Evolutionary conservation across 2,888 invertebrate species (phyloP).

Genomic region (Drosophila algonquin): DNA sequence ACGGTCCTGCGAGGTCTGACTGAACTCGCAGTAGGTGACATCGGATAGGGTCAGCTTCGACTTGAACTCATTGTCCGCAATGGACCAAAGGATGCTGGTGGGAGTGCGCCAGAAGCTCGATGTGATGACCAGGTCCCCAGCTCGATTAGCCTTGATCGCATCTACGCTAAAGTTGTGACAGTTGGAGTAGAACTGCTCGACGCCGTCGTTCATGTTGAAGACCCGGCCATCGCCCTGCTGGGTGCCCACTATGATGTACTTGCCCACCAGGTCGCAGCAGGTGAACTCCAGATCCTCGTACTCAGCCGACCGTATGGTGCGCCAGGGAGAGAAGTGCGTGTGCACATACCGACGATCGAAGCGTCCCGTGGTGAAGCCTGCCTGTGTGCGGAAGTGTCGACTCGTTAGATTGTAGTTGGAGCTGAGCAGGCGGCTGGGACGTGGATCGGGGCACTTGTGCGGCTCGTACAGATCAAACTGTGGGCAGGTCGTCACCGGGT

Average conservation of each 20-base stretch:
- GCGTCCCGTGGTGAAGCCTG: conserved; percentile 86
- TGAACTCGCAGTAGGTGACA: conserved; percentile 96
- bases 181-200: conserved; percentile 90
- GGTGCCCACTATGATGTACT: conserved; percentile 91
- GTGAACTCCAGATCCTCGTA: conserved; percentile 90
- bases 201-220: conserved; percentile 92
- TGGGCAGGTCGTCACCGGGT: conserved; percentile 98
- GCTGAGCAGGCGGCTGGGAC: conserved; percentile 84
- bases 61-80: conserved; percentile 81
- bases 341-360: conserved; percentile 93
- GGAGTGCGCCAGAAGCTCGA: conserved; percentile 94
- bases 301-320: conserved; percentile 87
- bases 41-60: conserved; percentile 89
- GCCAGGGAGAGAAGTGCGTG: conserved; percentile 91
- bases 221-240: conserved; percentile 95
- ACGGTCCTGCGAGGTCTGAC: conserved; percentile 92
- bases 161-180: conserved; percentile 95
- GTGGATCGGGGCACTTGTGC: conserved; percentile 97
- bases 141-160: conserved; percentile 90
- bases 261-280: conserved; percentile 87
- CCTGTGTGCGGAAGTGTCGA: conserved; percentile 86
- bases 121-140: conserved; percentile 91
- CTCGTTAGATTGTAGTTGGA: conserved; percentile 89
- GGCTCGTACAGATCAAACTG: conserved; percentile 97
- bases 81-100: conserved; percentile 85